Percentiles rank a stretch among this genome's conserved stretches.
These are phyloP conservation scores for Chironomus tepperi DNA, from an alignment of 1,140 invertebrate species.

Conservation along the genomic window DNA sequence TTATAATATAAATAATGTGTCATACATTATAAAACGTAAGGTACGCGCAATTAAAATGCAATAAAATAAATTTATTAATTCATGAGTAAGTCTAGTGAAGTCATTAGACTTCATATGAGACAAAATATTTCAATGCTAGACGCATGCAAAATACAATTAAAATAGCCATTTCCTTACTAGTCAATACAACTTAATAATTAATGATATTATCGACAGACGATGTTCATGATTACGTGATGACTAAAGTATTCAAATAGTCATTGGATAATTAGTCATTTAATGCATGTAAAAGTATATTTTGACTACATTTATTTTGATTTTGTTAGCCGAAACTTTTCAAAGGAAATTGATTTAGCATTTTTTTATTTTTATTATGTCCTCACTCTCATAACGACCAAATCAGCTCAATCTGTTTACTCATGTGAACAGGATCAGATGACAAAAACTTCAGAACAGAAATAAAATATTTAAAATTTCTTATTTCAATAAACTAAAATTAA, in stretches of 20 bases:
- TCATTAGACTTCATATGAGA: not conserved
- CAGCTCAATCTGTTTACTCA: no score
- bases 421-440: no score
- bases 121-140: slow-evolving; percentile 2
- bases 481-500: no score
- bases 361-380: no score
- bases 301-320: no score
- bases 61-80: slow-evolving; percentile 10
- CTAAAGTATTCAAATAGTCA: not conserved
- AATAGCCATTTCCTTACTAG: not conserved
- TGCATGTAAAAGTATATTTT: no score
- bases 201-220: not conserved
- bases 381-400: no score
- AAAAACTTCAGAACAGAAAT: no score
- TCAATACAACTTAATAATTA: not conserved
- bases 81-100: not conserved
- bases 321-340: no score
- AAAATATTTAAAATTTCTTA: no score
- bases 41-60: slow-evolving; percentile 2
- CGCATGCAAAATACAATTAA: not conserved
- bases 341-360: no score
- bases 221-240: not conserved
- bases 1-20: not conserved
- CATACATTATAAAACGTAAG: not conserved
- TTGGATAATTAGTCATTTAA: no score